Conservation (phyloP, 2,113 vertebrate genomes). For the human region DNA sequence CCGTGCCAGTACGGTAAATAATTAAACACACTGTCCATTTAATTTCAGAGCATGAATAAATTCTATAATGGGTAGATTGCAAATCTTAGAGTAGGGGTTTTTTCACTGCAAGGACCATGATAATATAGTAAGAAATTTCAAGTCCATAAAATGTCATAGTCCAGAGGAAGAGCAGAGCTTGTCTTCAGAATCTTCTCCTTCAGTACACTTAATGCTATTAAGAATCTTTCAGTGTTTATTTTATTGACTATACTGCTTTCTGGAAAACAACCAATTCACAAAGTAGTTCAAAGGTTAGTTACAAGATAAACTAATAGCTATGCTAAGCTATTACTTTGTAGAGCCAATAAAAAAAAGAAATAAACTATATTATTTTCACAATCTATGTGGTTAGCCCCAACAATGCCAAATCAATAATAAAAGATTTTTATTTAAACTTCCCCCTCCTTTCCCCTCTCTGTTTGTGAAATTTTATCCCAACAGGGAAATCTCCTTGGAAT, state of each 20-base stretch:
- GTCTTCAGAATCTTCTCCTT: slow-evolving; percentile 17
- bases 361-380: slow-evolving; percentile 70
- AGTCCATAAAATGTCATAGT: slow-evolving; percentile 10
- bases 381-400: slow-evolving; percentile 61
- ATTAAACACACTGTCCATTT: not conserved
- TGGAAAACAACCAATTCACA: slow-evolving; percentile 65
- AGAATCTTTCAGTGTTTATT: slow-evolving; percentile 61
- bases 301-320: slow-evolving; percentile 70
- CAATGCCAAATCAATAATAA: slow-evolving; percentile 69
- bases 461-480: slow-evolving; percentile 71
- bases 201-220: slow-evolving; percentile 43
- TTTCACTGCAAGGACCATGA: not conserved
- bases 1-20: not conserved
- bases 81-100: not conserved
- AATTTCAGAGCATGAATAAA: slow-evolving; percentile 14
- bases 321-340: slow-evolving; percentile 67
- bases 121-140: slow-evolving; percentile 36
- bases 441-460: slow-evolving; percentile 25
- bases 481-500: slow-evolving; percentile 66
- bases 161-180: not conserved
- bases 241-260: slow-evolving; percentile 37
- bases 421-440: slow-evolving; percentile 74
- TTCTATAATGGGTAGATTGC: not conserved
- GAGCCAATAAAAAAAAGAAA: slow-evolving; percentile 65
- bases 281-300: slow-evolving; percentile 74